A percentile compares a stretch with the other conserved stretches of the same genome.
These are phyloP conservation scores for Ormyrus labotus DNA, from an alignment of 2,888 invertebrate genomes.

Conservation along the genomic window DNA sequence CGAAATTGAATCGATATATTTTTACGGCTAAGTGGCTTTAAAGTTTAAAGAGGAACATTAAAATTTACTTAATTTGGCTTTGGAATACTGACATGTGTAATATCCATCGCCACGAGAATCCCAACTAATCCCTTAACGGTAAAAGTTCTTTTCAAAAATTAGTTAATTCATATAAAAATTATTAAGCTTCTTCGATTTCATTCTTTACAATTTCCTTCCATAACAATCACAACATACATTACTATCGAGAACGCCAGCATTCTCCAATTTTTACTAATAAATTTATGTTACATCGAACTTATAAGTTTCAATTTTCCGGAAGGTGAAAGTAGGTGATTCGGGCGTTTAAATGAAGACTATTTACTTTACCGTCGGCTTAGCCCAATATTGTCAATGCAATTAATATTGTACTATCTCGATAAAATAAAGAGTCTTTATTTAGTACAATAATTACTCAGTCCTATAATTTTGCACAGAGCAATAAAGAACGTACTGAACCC, in stretches of 20 bases:
- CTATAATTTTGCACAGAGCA: constrained; percentile 53
- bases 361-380: constrained; percentile 28
- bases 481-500: constrained; percentile 42
- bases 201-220: constrained; percentile 36
- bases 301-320: constrained; percentile 39
- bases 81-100: constrained; percentile 60
- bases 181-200: constrained; percentile 39
- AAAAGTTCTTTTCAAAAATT: constrained; percentile 45
- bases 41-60: constrained; percentile 59
- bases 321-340: constrained; percentile 54
- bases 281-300: constrained; percentile 41
- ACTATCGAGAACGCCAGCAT: constrained; percentile 57
- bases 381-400: constrained; percentile 33
- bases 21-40: constrained; percentile 57
- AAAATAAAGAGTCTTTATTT: constrained; percentile 49
- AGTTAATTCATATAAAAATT: constrained; percentile 51
- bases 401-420: constrained; percentile 28
- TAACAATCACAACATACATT: constrained; percentile 37
- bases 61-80: constrained; percentile 60
- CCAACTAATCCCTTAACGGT: constrained; percentile 57
- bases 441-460: constrained; percentile 55
- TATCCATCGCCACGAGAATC: constrained; percentile 58
- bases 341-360: constrained; percentile 53
- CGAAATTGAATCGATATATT: constrained; percentile 53
- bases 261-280: constrained; percentile 46